phyloP scores from a whole-genome alignment of 2,888 invertebrate species.

The Apodemia mormo region DNA sequence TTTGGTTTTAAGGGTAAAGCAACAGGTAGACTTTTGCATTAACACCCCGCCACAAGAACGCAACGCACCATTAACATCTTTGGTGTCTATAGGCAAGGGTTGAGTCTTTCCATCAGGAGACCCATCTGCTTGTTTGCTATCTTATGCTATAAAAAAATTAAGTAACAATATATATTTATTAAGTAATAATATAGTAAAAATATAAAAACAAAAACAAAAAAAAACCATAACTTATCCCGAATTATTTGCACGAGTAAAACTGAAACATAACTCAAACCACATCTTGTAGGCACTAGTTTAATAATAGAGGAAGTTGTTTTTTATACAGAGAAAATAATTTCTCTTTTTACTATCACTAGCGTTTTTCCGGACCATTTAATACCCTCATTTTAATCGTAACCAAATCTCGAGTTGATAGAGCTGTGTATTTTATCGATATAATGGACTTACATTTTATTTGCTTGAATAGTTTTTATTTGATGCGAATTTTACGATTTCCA shows the following conservation, averaged over 20 bases:
- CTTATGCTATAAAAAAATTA: no score
- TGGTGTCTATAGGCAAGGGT: no score
- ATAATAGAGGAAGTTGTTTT: background rate
- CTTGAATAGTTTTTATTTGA: conserved; percentile 69
- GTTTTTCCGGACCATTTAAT: conserved; percentile 35
- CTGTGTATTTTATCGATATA: conserved; percentile 43
- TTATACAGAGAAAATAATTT: background rate
- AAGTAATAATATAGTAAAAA: no score
- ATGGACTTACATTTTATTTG: conserved; percentile 67
- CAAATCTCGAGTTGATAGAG: conserved; percentile 32
- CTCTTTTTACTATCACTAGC: conserved; percentile 19
- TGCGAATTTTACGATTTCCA: conserved; percentile 67
- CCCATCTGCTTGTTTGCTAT: no score
- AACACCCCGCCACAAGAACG: no score
- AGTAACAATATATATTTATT: no score
- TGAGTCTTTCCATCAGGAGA: no score
- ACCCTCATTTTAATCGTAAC: conserved; percentile 28
- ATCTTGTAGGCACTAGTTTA: background rate
- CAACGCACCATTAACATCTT: no score
- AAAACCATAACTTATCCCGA: background rate
- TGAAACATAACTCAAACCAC: background rate
- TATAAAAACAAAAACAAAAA: no score
- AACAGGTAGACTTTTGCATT: no score
- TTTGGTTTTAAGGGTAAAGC: no score
- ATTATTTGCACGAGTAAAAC: background rate